Evolutionary conservation across 2,888 invertebrate species (phyloP).

Genomic region (Parelbella ahira): DNA sequence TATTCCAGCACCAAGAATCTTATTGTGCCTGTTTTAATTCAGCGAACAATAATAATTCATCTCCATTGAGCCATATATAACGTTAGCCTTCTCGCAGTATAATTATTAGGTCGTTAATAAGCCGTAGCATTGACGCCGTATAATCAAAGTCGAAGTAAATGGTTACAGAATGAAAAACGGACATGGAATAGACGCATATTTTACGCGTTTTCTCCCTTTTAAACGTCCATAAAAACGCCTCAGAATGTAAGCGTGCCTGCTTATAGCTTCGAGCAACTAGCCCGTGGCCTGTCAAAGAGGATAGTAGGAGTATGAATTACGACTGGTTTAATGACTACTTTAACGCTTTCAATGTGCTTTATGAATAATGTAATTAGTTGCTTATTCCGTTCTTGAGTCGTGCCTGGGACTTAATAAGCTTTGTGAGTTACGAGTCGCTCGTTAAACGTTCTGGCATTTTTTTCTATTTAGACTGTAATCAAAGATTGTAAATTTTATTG

Average conservation of each 20-base stretch:
- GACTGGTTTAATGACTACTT: constrained; percentile 73
- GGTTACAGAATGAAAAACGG: constrained; percentile 67
- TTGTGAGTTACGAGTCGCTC: constrained; percentile 58
- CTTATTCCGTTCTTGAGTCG: constrained; percentile 72
- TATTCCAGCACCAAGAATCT: constrained; percentile 29
- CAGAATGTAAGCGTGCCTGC: constrained; percentile 60
- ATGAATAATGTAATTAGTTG: constrained; percentile 80
- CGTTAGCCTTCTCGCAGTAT: constrained; percentile 53
- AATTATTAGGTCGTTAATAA: constrained; percentile 72
- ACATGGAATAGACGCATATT: constrained; percentile 71
- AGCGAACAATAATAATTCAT: constrained; percentile 49
- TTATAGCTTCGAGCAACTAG: constrained; percentile 42
- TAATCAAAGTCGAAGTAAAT: constrained; percentile 75
- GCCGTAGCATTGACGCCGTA: constrained; percentile 63
- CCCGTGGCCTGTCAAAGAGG: constrained; percentile 66
- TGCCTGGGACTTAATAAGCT: constrained; percentile 67
- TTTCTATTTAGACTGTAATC: constrained; percentile 47
- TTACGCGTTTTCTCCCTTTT: constrained; percentile 68
- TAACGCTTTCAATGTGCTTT: constrained; percentile 79
- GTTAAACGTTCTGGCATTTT: constrained; percentile 55
- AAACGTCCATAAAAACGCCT: constrained; percentile 70
- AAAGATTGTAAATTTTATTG: constrained; percentile 41
- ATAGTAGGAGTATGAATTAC: constrained; percentile 74
- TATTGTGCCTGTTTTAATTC: constrained; percentile 3
- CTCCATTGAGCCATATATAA: constrained; percentile 52